Conservation (phyloP, 2,113 vertebrate genomes). For the Neomonachus schauinslandi region DNA sequence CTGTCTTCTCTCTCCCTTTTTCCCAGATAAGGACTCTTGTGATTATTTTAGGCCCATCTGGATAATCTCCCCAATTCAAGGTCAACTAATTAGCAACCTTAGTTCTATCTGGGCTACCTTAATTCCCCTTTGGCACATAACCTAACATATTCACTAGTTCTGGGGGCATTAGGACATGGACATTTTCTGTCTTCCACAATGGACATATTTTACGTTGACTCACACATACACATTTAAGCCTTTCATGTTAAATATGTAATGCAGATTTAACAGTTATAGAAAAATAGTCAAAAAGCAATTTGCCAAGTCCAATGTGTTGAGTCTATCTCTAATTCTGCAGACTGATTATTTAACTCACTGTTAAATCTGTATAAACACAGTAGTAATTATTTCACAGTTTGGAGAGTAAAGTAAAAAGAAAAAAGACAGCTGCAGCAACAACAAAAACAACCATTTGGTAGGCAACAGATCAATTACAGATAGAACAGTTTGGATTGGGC, state of each 20-base stretch:
- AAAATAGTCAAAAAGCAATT: neutral
- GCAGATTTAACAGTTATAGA: neutral
- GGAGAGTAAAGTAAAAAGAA: neutral
- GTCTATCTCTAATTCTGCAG: constrained; percentile 1
- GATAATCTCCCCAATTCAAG: neutral
- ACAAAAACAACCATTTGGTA: neutral
- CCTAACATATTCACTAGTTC: neutral
- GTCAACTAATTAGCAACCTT: neutral
- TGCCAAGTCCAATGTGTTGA: neutral
- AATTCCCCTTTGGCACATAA: neutral
- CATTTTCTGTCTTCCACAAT: neutral
- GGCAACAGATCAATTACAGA: neutral
- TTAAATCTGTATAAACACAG: constrained; percentile 14
- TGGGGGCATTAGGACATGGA: neutral
- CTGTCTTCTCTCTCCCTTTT: neutral
- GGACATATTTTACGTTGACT: neutral
- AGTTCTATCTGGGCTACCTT: neutral
- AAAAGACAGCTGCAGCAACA: neutral
- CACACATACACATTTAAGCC: neutral
- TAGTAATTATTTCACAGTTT: neutral
- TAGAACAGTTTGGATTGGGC: neutral
- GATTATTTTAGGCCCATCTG: neutral
- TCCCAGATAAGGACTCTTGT: neutral
- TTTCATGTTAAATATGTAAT: constrained; percentile 15
- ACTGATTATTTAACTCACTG: neutral